Percentiles rank a stretch among this genome's conserved stretches.
These are phyloP conservation scores for Cantharis rustica DNA, from an alignment of 2,888 invertebrate species.

Conservation along the genomic window DNA sequence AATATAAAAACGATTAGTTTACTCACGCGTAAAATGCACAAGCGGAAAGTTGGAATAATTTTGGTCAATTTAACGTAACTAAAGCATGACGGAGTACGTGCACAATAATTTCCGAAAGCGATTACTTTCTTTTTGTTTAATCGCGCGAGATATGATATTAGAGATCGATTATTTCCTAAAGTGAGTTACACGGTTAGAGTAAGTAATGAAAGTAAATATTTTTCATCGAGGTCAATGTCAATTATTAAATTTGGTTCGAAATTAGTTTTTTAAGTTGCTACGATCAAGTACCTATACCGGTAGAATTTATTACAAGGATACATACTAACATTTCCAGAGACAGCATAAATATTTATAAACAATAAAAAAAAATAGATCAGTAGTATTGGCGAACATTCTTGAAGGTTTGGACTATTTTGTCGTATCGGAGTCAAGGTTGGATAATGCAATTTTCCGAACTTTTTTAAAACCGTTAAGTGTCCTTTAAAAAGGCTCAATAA, in stretches of 20 bases:
- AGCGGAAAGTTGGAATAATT: background rate
- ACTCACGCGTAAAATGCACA: background rate
- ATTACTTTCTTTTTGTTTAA: constrained; percentile 1
- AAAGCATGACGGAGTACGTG: background rate
- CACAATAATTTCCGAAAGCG: background rate
- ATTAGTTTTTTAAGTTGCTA: background rate
- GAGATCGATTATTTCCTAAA: background rate
- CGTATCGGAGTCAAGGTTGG: background rate
- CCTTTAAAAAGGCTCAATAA: too few relatives aligned
- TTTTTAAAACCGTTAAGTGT: background rate
- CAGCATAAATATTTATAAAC: background rate
- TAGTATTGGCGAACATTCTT: background rate
- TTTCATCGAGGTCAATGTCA: background rate
- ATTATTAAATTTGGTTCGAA: background rate
- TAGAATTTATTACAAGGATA: background rate
- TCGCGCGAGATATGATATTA: background rate
- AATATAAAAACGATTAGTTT: constrained; percentile 6
- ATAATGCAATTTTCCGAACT: background rate
- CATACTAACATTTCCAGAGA: background rate
- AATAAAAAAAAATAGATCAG: background rate
- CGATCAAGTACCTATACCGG: background rate
- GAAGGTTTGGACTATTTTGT: too few relatives aligned
- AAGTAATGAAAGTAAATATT: background rate
- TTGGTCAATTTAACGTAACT: background rate
- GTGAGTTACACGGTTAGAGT: background rate